phyloP scores from a whole-genome alignment of 2,797 vertebrate genomes.

The Synaphobranchus kaupii region DNA sequence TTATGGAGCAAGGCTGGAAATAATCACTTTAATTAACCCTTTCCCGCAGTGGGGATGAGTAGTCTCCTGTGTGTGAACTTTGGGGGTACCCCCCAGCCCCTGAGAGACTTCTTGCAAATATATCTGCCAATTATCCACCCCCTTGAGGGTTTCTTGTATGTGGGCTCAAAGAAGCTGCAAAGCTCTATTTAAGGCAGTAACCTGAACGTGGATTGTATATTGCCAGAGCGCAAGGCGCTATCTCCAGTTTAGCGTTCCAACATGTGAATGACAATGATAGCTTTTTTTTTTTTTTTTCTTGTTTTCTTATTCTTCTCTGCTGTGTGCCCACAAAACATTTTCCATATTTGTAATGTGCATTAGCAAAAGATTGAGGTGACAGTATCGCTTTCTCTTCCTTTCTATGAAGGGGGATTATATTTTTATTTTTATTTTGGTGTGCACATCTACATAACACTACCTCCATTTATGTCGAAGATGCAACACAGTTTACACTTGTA shows the following conservation, averaged over 20 bases:
- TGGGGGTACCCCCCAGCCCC: neutral
- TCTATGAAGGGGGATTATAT: neutral
- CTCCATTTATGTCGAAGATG: neutral
- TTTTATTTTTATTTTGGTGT: neutral
- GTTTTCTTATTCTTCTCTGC: neutral
- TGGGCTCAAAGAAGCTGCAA: neutral
- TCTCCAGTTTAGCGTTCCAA: neutral
- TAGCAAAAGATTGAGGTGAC: neutral
- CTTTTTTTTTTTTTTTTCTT: neutral
- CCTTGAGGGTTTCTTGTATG: neutral
- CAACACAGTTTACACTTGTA: neutral
- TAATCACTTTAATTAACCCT: conserved; percentile 54
- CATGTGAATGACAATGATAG: neutral
- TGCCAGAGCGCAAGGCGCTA: neutral
- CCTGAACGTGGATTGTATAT: neutral
- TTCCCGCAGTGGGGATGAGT: conserved; percentile 17
- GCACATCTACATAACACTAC: neutral
- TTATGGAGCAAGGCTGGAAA: conserved; percentile 51
- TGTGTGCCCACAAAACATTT: neutral
- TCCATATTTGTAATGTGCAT: neutral
- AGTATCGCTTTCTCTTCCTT: neutral
- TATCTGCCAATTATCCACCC: neutral
- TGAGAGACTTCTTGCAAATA: neutral
- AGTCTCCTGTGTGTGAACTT: neutral
- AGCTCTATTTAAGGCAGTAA: neutral